phyloP scores from a whole-genome alignment of 1,140 invertebrate genomes.

The Drosophila ogumai region DNA sequence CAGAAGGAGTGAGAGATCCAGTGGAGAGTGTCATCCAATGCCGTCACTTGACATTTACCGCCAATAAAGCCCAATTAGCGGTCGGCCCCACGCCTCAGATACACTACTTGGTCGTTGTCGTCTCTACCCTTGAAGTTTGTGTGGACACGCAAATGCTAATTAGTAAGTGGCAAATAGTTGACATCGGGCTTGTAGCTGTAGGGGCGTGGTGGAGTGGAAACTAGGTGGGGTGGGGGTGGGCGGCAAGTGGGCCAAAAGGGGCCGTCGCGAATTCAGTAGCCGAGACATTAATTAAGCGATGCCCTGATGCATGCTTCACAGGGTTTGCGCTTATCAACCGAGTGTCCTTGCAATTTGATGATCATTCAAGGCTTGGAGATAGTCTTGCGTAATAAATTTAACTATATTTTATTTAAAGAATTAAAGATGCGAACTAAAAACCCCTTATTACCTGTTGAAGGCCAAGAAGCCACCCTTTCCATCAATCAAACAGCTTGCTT shows the following conservation, averaged over 20 bases:
- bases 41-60: constrained; percentile 57
- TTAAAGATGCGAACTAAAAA: background rate
- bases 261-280: constrained; percentile 29
- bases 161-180: constrained; percentile 60
- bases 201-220: background rate
- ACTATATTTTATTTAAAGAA: background rate
- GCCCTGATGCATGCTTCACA: constrained; percentile 47
- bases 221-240: background rate
- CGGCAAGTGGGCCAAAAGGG: background rate
- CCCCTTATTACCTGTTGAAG: background rate
- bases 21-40: constrained; percentile 44
- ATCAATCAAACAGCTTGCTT: constrained; percentile 9
- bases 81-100: constrained; percentile 24
- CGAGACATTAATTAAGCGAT: constrained; percentile 51
- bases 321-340: constrained; percentile 14
- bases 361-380: background rate
- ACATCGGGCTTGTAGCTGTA: constrained; percentile 19
- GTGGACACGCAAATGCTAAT: constrained; percentile 64
- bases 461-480: background rate
- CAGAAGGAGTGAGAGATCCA: constrained; percentile 1
- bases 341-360: constrained; percentile 13
- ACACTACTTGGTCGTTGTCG: constrained; percentile 15
- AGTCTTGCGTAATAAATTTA: background rate
- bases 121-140: constrained; percentile 45
- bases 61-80: constrained; percentile 64